Percentiles rank a stretch among this genome's conserved stretches.
Conservation (phyloP, 2,888 invertebrate genomes). For the Clistopyga incitator region DNA sequence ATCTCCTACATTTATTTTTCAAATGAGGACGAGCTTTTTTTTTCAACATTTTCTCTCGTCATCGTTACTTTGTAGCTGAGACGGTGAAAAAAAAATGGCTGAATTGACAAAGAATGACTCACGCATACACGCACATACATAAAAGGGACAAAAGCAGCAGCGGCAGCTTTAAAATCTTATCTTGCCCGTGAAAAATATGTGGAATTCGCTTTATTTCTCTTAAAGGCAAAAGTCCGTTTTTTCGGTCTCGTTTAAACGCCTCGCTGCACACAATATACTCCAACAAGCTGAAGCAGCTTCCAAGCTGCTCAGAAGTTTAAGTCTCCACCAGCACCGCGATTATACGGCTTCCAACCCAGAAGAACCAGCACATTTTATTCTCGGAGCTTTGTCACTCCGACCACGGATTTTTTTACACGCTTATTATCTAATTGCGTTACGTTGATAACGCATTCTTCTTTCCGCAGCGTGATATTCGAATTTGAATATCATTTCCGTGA, state of each 20-base stretch:
- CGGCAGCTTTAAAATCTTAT: neutral
- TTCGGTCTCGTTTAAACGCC: slow-evolving; percentile 1
- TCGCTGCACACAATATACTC: slow-evolving; percentile 14
- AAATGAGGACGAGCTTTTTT: neutral
- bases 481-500: neutral
- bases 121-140: neutral
- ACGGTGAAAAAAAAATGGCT: too few species aligned
- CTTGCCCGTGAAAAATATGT: slow-evolving; percentile 4
- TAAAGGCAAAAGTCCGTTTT: neutral
- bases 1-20: slow-evolving; percentile 29
- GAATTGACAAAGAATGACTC: too few species aligned
- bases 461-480: neutral
- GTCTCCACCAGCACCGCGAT: neutral
- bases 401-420: neutral
- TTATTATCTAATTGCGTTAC: neutral
- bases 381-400: neutral
- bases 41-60: neutral
- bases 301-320: neutral
- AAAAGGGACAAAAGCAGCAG: neutral
- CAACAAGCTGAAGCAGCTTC: slow-evolving; percentile 6
- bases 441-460: neutral
- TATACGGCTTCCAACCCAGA: neutral
- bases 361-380: neutral
- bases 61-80: neutral
- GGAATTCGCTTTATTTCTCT: slow-evolving; percentile 5